Percentiles rank a stretch among this genome's conserved stretches.
phyloP scores from a whole-genome alignment of 2,113 vertebrate species.

The Brachirus orientalis region DNA sequence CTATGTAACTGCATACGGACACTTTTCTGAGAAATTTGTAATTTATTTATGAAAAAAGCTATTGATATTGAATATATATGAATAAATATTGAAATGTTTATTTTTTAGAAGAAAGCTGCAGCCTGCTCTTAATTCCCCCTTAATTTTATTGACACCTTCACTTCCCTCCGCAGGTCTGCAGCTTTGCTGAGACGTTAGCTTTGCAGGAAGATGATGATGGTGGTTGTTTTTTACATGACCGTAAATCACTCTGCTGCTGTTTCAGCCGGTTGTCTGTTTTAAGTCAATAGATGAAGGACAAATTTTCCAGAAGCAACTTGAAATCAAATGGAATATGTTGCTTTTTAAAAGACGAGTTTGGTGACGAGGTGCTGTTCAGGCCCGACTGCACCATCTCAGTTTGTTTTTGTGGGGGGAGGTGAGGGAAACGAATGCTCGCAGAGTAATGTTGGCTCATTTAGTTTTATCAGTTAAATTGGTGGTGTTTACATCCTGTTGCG shows the following conservation, averaged over 20 bases:
- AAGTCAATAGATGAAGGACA: constrained; percentile 37
- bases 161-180: constrained; percentile 59
- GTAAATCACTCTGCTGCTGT: constrained; percentile 1
- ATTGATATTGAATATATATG: neutral
- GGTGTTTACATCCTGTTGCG: neutral
- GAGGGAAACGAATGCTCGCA: constrained; percentile 14
- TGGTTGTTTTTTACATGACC: constrained; percentile 15
- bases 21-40: constrained; percentile 49
- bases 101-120: constrained; percentile 53
- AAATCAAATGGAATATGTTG: neutral
- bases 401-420: neutral
- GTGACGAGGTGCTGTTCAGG: neutral
- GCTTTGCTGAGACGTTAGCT: constrained; percentile 50
- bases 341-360: constrained; percentile 23
- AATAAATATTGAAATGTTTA: constrained; percentile 13
- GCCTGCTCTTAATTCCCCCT: constrained; percentile 64
- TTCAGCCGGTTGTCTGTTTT: constrained; percentile 47
- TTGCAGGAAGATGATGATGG: constrained; percentile 23
- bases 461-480: neutral
- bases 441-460: neutral
- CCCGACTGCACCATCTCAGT: neutral
- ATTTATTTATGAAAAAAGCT: constrained; percentile 55
- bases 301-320: constrained; percentile 12
- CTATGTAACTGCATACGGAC: constrained; percentile 29
- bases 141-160: neutral